Base-by-base conservation (phyloP, 1,140 invertebrate species). In the Copidosoma floridanum region DNA sequence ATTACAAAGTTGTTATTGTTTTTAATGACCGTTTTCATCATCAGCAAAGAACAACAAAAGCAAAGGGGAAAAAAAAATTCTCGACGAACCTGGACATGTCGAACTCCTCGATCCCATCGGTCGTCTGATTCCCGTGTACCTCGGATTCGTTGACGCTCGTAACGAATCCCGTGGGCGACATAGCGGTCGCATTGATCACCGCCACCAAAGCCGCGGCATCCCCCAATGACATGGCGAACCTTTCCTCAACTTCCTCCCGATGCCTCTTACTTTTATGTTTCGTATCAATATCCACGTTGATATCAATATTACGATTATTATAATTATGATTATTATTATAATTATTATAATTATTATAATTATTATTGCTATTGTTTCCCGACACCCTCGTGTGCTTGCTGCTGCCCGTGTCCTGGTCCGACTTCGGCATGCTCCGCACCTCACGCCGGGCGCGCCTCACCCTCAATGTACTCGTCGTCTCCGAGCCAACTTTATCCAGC, bases 51-150 rank as follows among this genome's bases (percentile, higher is more conserved):
- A 43, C 16, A 10, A 43, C 16, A 8, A 23, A 26, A 47, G 10
- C 5, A 40, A 50, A n/a, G n/a, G n/a, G n/a, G n/a, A n/a, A n/a
- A n/a, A n/a, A n/a, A n/a, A n/a, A n/a, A n/a, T n/a, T n/a, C n/a
- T n/a, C n/a, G n/a, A 16, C 41, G 10, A 6, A 62, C 60, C 53
- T 62, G 46, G 60, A 44, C 7, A 63, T 29, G 37, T 63, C 61
- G 41, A 63, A 47, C n/a, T 56, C 27, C 14, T 57, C 38, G 16
- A 53, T 10, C 10, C 11, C n/a, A 3, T 2, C 12, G 11, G 6
- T 44, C 50, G 18, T 44, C 5, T 26, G 24, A 32, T 37, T 40
- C 16, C 11, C 35, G 23, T 10, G n/a, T 2, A 6, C 16, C 11
- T 16, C 21, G n/a, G n/a, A 26, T 2, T 26, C 43, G 16, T 55